Base-by-base conservation (phyloP, 53 echinoderm and acorn worm genomes). In the Echinometra lucunter region DNA sequence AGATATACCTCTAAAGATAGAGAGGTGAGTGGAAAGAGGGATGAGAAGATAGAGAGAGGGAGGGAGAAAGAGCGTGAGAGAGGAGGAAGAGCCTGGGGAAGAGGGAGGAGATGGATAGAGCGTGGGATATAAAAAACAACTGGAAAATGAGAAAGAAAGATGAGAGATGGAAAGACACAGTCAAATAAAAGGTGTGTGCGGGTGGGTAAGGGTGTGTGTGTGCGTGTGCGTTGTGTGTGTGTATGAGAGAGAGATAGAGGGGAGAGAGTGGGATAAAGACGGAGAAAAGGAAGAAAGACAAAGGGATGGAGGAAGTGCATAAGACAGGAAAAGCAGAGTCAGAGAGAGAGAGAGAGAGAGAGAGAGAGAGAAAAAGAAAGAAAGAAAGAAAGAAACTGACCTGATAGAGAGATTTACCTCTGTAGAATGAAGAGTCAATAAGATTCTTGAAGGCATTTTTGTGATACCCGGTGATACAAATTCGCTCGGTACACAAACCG, bases 381-480 rank as follows among this genome's bases (percentile, higher is more conserved):
- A 45, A 12, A 75, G 82, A 45, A 21, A 45, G 83, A 83, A 12
- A 83, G 42, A 82, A n/a, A n/a, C 10, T 44, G 82, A 82, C 21
- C 8, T 23, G 58, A 57, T 25, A 32, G 38, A 37, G 38, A 23
- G 11, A 58, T 37, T 18, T 37, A 90, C n/a, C 63, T 37, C 27
- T 8, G n/a, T 38, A 44, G 69, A 44, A 69, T 21, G 91, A 40
- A 44, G 37, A 91, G 93, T 83, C 58, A 94, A 94, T 28, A 82
- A 83, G 66, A 94, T 94, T 94, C 94, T 83, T 82, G 6, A 42
- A 35, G 15, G 94, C 94, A 82, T 58, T 83, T 80, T 80, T 94
- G 82, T 94, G 94, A 94, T 63, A 83, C 94, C 94, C 94, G 58
- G 94, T 83, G 94, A 83, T 94, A 94, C 94, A 82, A 94, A 94